Evolutionary conservation across 2,888 invertebrate species (phyloP), one percentile per base, ranked within the genome.

Genomic region (Lysandra coridon): DNA sequence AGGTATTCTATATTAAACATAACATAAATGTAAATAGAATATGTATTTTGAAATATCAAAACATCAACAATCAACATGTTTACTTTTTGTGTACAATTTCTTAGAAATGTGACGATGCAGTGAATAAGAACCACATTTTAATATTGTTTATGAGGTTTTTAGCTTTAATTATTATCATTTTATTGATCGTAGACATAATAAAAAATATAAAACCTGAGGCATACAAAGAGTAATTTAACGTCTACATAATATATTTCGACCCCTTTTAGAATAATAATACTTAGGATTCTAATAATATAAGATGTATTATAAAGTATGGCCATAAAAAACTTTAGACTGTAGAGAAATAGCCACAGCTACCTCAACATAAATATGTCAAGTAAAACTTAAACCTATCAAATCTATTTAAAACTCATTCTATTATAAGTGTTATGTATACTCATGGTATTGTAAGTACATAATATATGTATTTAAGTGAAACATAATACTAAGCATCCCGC

Each of bases 71-170:
- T 30, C 23, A 64, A 64, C 64, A 10, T 64, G 23, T 64, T 64
- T 64, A 64, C 30, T 30, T 64, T 62, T 30, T 64, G 64, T 2
- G 2, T 7, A 23, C 64, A 6, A 30, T 23, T 64, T 64, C 64
- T 64, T 64, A 64, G 64, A 64, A 64, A 30, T 64, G 23, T 23
- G 64, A 30, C 64, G 64, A 64, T 64, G 64, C 64, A 1, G 10
- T 23, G 10, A 23, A n/a, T n/a, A n/a, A 60, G 6, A 60, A 10
- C 64, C 30, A 64, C 64, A 64, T 64, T 64, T 30, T 30, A 64
- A 64, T 64, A 64, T 30, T 64, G 30, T 64, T 30, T 64, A 64
- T 64, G 2, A 64, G 64, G 64, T 64, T 64, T 64, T 64, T 12
- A 1, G 64, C 64, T 64, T 30, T 3, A 2, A 64, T 64, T 30